Evolutionary conservation across 2,797 vertebrate genomes (phyloP), one percentile per base, ranked within the genome.

Genomic region (Sphenodon punctatus): DNA sequence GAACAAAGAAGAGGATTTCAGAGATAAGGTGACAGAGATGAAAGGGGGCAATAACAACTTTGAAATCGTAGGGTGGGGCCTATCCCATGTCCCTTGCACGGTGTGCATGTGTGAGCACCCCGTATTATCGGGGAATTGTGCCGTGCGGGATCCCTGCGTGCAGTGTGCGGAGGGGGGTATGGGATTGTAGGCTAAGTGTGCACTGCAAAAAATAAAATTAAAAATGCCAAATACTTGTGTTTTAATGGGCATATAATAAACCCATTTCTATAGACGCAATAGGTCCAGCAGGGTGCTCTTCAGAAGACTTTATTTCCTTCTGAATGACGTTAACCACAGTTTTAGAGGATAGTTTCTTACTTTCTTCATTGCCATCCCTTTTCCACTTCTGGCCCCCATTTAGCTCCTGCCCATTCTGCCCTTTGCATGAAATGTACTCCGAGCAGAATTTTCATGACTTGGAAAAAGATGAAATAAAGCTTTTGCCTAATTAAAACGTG

Each of bases 401-500:
- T 71, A 22, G 41, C 25, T 78, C 82, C 38, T 68, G 25, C 67
- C 82, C 39, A n/a, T n/a, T 39, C 71, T 73, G 66, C 66, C 49
- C 79, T 46, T 60, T 27, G 20, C 43, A 60, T 60, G 48, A 48
- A 45, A 48, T n/a, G 59, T 27, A 48, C 25, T 60, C 63, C 34
- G 75, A 27, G 41, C 13, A 45, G 39, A 49, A 55, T 73, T 66
- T 84, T 70, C 66, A 68, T 46, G 42, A 17, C 19, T 39, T 75
- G 42, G 63, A 85, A 86, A 72, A 15, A 80, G 41, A 10, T 43
- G 88, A 76, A 85, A 41, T 20, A 71, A 76, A 78, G 23, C 27
- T 82, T 88, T 75, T 75, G 22, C 75, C 41, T 67, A 79, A 85
- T 85, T 79, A 69, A 85, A 89, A 81, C 70, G 49, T 61, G 22